A percentile compares a stretch with the other conserved stretches of the same genome.
These are phyloP conservation scores for Cinclus cinclus DNA, from an alignment of 2,113 vertebrate genomes.

Conservation along the genomic window DNA sequence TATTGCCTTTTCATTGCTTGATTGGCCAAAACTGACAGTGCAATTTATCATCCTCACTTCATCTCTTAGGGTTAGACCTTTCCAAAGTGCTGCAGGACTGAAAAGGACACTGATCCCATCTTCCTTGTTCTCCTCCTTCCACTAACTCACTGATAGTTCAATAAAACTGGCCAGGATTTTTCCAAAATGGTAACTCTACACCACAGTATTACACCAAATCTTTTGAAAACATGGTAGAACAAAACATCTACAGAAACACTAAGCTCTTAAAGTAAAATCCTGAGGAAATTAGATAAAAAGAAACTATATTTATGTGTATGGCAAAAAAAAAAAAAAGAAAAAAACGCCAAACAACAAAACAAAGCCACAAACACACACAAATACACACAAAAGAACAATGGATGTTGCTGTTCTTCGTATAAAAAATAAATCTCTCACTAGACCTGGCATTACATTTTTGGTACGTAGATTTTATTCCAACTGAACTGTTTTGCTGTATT, in stretches of 20 bases:
- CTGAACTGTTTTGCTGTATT: neutral
- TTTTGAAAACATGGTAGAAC: neutral
- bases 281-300: neutral
- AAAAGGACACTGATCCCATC: neutral
- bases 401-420: neutral
- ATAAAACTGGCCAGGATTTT: neutral
- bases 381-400: neutral
- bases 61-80: slow-evolving; percentile 54
- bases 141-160: slow-evolving; percentile 27
- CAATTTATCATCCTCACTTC: slow-evolving; percentile 67
- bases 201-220: neutral
- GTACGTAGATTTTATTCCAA: neutral
- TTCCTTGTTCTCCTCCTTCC: neutral
- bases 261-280: neutral
- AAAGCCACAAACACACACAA: neutral
- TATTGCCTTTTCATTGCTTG: slow-evolving; percentile 44
- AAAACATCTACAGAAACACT: neutral
- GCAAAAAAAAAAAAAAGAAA: neutral
- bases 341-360: neutral
- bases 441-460: neutral
- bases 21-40: slow-evolving; percentile 60
- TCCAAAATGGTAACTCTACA: neutral
- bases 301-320: neutral
- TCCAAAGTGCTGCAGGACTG: slow-evolving; percentile 22
- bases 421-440: neutral